Base-by-base conservation (phyloP, 2,113 vertebrate species). In the Balaeniceps rex region DNA sequence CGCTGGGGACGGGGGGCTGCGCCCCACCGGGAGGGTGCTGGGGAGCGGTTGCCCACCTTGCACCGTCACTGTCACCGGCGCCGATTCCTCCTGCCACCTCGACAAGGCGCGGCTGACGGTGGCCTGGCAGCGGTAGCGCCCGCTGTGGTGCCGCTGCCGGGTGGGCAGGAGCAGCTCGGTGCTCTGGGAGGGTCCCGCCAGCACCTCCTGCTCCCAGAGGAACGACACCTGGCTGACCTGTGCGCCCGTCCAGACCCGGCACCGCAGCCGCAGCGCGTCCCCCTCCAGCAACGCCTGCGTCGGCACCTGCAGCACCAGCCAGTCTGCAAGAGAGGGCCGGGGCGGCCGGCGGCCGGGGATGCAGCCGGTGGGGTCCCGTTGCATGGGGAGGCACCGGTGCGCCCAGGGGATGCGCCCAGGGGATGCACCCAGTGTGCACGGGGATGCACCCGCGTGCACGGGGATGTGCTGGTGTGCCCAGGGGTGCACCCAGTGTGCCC, bases 241-340 rank as follows among this genome's bases (percentile, higher is more conserved):
- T 2, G 0, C 0, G 38, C 16, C 1, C 4, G 2, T 1, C 82
- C 57, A 44, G 57, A 1, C 10, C 19, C 7, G n/a, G 83, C 83
- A 86, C 15, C 61, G 61, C 51, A 86, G 42, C 24, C 0, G 8
- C 61, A 66, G 10, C 42, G 1, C 0, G 12, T 86, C 83, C 23
- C 83, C 83, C 29, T 86, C 83, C 71, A 86, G 51, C 83, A 76
- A 51, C 10, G 4, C 19, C 60, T 0, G 9, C 5, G 18, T 6
- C 3, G 51, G 71, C 23, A 23, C 61, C 71, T 76, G 83, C 83
- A 86, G 83, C 42, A 19, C 14, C 83, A 75, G 14, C 60, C 14
- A 40, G n/a, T 19, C 83, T 86, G 71, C 42, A 19, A 47, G 83
- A 34, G 71, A 38, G 49, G 14, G 47, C 40, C 40, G 40, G 40